These are phyloP conservation scores for Atethmia centrago DNA, from an alignment of 2,888 invertebrate genomes.

Conservation along the genomic window DNA sequence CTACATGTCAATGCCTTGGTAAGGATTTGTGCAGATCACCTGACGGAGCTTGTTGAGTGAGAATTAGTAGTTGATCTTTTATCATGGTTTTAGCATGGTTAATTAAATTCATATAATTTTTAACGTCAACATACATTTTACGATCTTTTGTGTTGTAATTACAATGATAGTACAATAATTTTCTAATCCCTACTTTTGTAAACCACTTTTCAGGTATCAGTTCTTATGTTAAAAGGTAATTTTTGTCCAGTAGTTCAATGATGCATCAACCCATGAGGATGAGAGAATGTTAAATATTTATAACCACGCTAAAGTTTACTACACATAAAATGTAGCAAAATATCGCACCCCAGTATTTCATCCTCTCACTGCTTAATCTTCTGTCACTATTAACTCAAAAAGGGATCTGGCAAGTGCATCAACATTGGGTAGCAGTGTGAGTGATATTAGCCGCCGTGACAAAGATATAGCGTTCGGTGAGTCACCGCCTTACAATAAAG, in stretches of 20 bases:
- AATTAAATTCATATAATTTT: neutral
- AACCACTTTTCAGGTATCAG: neutral
- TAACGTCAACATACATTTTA: neutral
- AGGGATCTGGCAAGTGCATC: slow-evolving; percentile 38
- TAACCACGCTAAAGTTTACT: neutral
- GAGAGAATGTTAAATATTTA: neutral
- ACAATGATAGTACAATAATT: neutral
- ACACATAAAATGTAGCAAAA: slow-evolving; percentile 15
- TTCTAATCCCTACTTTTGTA: neutral
- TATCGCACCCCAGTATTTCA: slow-evolving; percentile 20
- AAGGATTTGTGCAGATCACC: slow-evolving; percentile 6
- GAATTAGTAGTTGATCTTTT: neutral
- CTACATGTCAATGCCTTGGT: neutral
- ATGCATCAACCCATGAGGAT: neutral
- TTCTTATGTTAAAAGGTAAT: neutral
- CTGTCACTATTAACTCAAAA: slow-evolving; percentile 47
- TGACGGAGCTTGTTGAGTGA: neutral
- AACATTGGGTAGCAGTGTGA: slow-evolving; percentile 45
- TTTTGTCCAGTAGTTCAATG: neutral
- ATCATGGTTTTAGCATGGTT: neutral
- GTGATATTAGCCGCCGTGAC: slow-evolving; percentile 37
- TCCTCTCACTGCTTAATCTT: slow-evolving; percentile 25
- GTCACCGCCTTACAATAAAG: slow-evolving; percentile 19
- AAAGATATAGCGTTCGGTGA: slow-evolving; percentile 45
- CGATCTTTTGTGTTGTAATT: neutral